Conservation (phyloP, 2,888 invertebrate species). For the Endotricha flammealis region DNA sequence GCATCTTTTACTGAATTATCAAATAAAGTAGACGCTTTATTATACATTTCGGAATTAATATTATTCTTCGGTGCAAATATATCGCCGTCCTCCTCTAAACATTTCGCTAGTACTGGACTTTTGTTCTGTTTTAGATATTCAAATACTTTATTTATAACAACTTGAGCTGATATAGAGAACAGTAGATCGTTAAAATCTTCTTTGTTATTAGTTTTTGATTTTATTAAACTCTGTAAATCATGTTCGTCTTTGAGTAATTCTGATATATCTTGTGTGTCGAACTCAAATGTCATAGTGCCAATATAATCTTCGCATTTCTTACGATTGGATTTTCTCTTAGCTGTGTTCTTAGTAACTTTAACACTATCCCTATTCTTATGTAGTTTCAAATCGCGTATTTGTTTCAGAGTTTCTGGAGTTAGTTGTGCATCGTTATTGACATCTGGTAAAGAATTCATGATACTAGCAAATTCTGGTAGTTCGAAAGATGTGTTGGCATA, state of each 20-base stretch:
- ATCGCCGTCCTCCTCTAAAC: conserved; percentile 49
- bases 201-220: conserved; percentile 42
- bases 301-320: conserved; percentile 48
- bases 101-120: conserved; percentile 50
- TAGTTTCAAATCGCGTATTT: conserved; percentile 63
- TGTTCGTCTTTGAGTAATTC: conserved; percentile 57
- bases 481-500: conserved; percentile 60
- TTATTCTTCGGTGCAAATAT: conserved; percentile 43
- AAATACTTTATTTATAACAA: conserved; percentile 61
- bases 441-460: conserved; percentile 60
- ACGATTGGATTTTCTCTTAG: conserved; percentile 59
- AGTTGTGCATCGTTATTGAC: conserved; percentile 59
- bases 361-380: conserved; percentile 57
- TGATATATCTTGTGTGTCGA: conserved; percentile 53
- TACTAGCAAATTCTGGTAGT: conserved; percentile 62
- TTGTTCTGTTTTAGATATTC: conserved; percentile 59
- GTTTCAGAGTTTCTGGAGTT: conserved; percentile 68
- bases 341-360: conserved; percentile 67
- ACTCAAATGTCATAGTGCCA: conserved; percentile 54
- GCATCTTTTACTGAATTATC: conserved; percentile 64
- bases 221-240: conserved; percentile 46
- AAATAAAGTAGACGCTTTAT: conserved; percentile 50
- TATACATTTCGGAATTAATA: conserved; percentile 49
- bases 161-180: conserved; percentile 60
- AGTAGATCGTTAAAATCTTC: conserved; percentile 58